Conservation (phyloP, 2,113 vertebrate species). For the Mesocricetus auratus region DNA sequence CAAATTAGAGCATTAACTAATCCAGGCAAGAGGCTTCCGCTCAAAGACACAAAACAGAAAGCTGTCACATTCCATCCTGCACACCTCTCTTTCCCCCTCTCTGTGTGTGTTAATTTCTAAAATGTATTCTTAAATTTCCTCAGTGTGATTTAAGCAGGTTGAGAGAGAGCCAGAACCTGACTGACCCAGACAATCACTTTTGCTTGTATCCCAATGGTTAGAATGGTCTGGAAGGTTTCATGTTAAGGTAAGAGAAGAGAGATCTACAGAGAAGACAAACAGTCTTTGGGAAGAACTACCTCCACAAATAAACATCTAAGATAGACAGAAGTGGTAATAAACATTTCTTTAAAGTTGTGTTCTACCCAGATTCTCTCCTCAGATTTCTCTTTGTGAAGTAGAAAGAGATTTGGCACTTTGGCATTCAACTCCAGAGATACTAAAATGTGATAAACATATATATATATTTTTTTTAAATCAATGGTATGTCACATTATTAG, state of each 20-base stretch:
- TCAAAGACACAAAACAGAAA: constrained; percentile 56
- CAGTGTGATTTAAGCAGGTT: not conserved
- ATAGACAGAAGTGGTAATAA: not conserved
- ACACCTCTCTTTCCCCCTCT: no score
- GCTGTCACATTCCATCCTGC: not conserved
- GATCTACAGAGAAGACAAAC: not conserved
- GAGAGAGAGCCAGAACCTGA: not conserved
- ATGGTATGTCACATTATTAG: not conserved
- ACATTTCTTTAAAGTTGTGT: not conserved
- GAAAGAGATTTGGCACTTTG: not conserved
- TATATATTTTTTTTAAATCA: constrained; percentile 12
- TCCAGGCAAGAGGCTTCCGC: constrained; percentile 41
- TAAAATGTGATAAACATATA: not conserved
- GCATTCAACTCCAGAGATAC: constrained; percentile 9
- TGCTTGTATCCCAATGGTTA: not conserved
- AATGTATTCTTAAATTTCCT: constrained; percentile 34
- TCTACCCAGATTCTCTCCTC: not conserved
- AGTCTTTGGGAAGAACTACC: not conserved
- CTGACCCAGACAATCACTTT: not conserved
- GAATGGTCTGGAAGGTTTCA: not conserved
- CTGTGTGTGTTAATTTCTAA: not conserved
- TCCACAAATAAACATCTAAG: not conserved
- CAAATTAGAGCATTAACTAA: constrained; percentile 72
- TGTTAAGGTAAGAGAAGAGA: not conserved
- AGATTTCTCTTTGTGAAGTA: not conserved